Evolutionary conservation across 2,113 vertebrate species (phyloP), one percentile per base, ranked within the genome.

Genomic region (Amphiprion ocellaris): DNA sequence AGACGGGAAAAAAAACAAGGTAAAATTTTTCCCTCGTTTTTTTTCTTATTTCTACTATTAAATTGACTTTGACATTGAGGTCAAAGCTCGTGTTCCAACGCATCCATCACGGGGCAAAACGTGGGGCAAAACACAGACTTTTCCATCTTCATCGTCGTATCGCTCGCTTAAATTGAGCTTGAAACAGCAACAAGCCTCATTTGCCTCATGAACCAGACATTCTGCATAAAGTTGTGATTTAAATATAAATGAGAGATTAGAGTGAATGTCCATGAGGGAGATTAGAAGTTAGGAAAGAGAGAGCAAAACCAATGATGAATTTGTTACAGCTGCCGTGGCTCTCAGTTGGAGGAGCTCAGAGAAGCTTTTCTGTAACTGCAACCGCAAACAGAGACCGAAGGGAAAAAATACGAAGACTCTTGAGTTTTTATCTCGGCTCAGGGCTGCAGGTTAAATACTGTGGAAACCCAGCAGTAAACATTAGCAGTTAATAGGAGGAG

Each of bases 231-330:
- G 79, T 72, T 85, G 74, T 83, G 73, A 74, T 82, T 81, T 72
- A 76, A 88, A 90, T 88, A 86, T 80, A 86, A 87, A 91, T 83
- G 84, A 83, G 79, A 81, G 87, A 86, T 88, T 86, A 85, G 33
- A 37, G 61, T 59, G n/a, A 59, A 71, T 69, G 73, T 86, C 81
- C 77, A 73, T 66, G 72, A 78, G 73, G 78, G 69, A 85, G 76
- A 86, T 83, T 77, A 85, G 28, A 79, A 63, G 62, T 77, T 70
- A n/a, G 52, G 44, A 54, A 66, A 75, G 52, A 69, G 68, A 55
- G 70, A 52, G 75, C 8, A 62, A 53, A 67, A 63, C 16, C 37
- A 52, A 52, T 15, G 59, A 46, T 39, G 16, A 67, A 69, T 66
- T 66, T 75, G 46, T 58, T 74, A 23, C 61, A 74, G 74, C 61